Conservation (phyloP, 1,140 invertebrate species). For the Trichonephila inaurata region DNA sequence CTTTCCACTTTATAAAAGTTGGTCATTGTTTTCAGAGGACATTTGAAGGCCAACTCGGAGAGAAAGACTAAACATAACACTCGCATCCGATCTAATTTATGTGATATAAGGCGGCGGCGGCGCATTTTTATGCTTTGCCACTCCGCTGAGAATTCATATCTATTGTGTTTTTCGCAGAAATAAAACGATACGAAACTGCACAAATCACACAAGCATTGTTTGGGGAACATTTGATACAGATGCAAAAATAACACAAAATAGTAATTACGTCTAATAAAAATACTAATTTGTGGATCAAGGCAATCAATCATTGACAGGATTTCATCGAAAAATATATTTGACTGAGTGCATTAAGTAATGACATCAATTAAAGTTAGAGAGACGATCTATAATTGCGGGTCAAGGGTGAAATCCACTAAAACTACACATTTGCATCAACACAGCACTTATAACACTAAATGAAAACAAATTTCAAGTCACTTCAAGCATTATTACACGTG, state of each 20-base stretch:
- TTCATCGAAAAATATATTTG: too few relatives aligned
- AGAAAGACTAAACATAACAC: background rate
- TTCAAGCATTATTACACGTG: too few relatives aligned
- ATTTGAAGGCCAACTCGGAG: background rate
- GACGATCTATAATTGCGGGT: too few relatives aligned
- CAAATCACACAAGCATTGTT: background rate
- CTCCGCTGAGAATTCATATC: background rate
- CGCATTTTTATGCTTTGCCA: background rate
- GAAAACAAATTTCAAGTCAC: too few relatives aligned
- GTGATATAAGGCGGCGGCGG: conserved; percentile 6
- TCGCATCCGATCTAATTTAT: background rate
- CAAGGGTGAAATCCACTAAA: too few relatives aligned
- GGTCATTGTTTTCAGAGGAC: conserved; percentile 32
- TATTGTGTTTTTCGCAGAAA: background rate
- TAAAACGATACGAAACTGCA: background rate
- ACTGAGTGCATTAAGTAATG: too few relatives aligned
- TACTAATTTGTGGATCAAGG: too few relatives aligned
- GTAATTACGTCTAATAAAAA: too few relatives aligned
- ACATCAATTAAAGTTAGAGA: too few relatives aligned
- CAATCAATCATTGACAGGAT: too few relatives aligned
- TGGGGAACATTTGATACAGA: background rate
- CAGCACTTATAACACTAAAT: too few relatives aligned
- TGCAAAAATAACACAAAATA: background rate
- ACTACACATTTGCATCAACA: too few relatives aligned
- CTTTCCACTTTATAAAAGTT: conserved; percentile 13